Evolutionary conservation across 2,888 invertebrate species (phyloP).

Genomic region (Argyresthia albistria): DNA sequence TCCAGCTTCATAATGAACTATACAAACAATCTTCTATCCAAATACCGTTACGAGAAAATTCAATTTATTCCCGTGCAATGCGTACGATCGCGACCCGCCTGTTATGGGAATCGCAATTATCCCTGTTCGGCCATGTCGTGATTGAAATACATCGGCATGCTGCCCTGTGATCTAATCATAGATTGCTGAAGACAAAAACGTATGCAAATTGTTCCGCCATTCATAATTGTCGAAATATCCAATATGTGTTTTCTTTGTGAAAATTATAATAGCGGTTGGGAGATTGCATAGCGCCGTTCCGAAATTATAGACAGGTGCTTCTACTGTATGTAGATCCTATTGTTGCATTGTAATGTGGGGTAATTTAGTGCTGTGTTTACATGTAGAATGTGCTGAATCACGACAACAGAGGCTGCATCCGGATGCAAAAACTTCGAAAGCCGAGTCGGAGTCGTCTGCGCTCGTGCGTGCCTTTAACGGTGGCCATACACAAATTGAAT

Average conservation of each 20-base stretch:
- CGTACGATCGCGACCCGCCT: conserved; percentile 29
- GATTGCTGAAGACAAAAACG: not conserved
- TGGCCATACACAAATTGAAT: conserved; percentile 53
- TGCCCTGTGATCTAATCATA: conserved; percentile 1
- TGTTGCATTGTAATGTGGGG: conserved; percentile 13
- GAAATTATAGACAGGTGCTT: too few relatives aligned
- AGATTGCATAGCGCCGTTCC: too few relatives aligned
- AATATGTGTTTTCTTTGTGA: too few relatives aligned
- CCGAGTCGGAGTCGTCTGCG: conserved; percentile 21
- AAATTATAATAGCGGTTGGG: too few relatives aligned
- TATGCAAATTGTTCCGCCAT: not conserved
- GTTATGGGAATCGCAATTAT: conserved; percentile 34
- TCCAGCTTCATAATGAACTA: conserved; percentile 33
- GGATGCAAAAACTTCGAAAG: conserved; percentile 53
- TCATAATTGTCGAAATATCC: not conserved
- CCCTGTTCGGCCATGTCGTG: not conserved
- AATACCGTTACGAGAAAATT: conserved; percentile 35
- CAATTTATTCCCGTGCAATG: conserved; percentile 23
- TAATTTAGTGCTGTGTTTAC: conserved; percentile 46
- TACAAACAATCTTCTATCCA: conserved; percentile 22
- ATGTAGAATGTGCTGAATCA: conserved; percentile 43
- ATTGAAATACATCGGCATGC: not conserved
- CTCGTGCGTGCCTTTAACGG: conserved; percentile 60
- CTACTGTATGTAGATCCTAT: not conserved
- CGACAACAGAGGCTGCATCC: conserved; percentile 46